Base-by-base conservation (phyloP, 2,113 vertebrate genomes). In the Verasper variegatus region DNA sequence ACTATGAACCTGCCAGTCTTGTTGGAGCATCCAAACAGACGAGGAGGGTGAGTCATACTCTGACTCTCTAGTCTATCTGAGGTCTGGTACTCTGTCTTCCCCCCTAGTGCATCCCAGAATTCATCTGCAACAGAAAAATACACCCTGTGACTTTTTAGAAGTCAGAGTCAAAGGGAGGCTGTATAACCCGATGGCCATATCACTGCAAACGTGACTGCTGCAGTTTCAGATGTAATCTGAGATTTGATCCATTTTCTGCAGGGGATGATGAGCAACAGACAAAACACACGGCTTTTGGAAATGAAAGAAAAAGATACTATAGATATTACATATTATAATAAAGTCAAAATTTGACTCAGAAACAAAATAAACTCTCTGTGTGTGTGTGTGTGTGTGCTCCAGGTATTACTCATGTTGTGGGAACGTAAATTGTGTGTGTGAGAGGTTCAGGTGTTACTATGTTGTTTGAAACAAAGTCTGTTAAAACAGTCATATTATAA, bases 1-100 rank as follows among this genome's bases (percentile, higher is more conserved):
- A 97, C 97, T 40, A 89, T 90, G 80, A 97, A 98, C 84, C 93
- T 94, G 80, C 97, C 97, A 0, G 94, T 96, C 86, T 97, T 98
- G 88, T 98, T 98, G 81, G 97, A 98, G 82, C 97, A 98, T 56
- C 95, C 96, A 0, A 95, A 98, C 15, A 98, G 92, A 65, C 95
- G 94, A 55, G 95, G 95, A 0, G 94, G 94, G 37, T 92, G 95
- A 60, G 91, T 73, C 86, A 92, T 90, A n/a, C 74, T 88, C 45
- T 86, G 84, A 68, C 86, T 93, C 86, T 95, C 92, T 23, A 98
- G 93, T 13, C 92, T 86, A 1, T 93, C 72, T 9, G 97, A 98
- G 2, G 95, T 97, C 90, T 97, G 97, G 52, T 98, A 98, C 3
- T 54, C 47, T 63, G 89, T 93, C 85, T 95, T 95, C 20, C 97